Base-by-base conservation (phyloP, 1,140 invertebrate genomes). In the Aphis gossypii region DNA sequence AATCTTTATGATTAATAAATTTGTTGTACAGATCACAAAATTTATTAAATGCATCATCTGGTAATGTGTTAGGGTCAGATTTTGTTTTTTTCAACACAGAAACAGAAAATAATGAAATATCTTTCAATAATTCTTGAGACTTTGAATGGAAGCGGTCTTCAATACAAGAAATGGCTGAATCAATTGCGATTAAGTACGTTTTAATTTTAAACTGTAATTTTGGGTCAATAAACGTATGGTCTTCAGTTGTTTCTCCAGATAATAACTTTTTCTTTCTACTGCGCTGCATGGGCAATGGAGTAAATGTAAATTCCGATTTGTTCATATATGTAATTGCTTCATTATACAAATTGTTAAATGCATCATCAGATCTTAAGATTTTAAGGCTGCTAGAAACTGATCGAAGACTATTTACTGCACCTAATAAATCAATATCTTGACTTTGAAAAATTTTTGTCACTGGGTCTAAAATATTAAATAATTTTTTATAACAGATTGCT, bases 51-150 rank as follows among this genome's bases (percentile, higher is more conserved):
- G 30, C 41, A 87, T 87, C 84, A 46, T 46, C 11, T 46, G 84
- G 84, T 87, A 87, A 35, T 46, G 46, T 48, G 9, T 46, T 48
- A 48, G 86, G 44, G 48, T 88, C 35, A 46, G 46, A n/a, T 14
- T 48, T 88, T 21, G 20, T 88, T 51, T 88, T 25, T 48, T 88
- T 30, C 20, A 88, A 8, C n/a, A 25, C 6, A 48, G 23, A 23
- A n/a, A 88, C 41, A 48, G 46, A 88, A 88, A 88, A 88, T 25
- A 30, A 44, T 9, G 25, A 88, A 48, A 88, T 88, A 35, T 88
- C 25, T 48, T 48, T 88, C 48, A 88, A 48, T 48, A 88, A 88
- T 48, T 35, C 48, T 48, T 41, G 35, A 68, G 60, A 68, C 11
- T 30, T 68, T n/a, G 60, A 68, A 68, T 68, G 25, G 11, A 68